Evolutionary conservation across 1,140 invertebrate genomes (phyloP).

Genomic region (Drosophila lacteicornis): DNA sequence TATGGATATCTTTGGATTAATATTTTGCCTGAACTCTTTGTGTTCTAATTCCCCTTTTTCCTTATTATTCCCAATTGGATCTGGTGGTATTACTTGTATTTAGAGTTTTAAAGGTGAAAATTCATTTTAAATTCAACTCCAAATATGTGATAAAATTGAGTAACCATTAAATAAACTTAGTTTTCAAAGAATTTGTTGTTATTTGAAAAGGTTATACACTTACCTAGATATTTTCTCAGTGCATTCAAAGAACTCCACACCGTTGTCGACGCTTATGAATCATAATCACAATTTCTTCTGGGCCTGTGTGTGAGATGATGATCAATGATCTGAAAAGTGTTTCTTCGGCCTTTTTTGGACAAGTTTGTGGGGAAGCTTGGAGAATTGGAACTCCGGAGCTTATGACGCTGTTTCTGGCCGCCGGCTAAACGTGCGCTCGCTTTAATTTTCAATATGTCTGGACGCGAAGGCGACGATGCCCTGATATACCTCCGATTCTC

Average conservation of each 20-base stretch:
- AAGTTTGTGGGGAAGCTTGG: constrained; percentile 26
- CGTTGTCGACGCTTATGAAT: constrained; percentile 72
- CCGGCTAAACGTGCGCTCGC: constrained; percentile 77
- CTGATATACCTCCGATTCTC: constrained; percentile 7
- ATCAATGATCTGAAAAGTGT: constrained; percentile 83
- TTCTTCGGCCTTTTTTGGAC: constrained; percentile 43
- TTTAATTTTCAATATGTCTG: constrained; percentile 83
- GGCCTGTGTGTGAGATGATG: constrained; percentile 67
- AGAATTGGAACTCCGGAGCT: constrained; percentile 41
- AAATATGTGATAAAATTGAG: no score
- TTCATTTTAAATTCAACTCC: no score
- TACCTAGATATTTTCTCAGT: background rate
- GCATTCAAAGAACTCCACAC: constrained; percentile 12
- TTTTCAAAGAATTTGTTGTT: background rate
- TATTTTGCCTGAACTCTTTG: no score
- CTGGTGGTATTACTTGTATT: no score
- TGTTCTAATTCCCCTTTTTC: no score
- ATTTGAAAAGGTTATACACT: background rate
- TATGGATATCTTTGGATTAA: background rate
- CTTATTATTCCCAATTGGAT: no score
- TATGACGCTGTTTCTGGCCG: constrained; percentile 65
- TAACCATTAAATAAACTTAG: background rate
- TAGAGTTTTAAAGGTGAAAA: no score
- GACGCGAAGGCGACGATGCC: constrained; percentile 43
- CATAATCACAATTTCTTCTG: constrained; percentile 76